Evolutionary conservation across 2,797 vertebrate species (phyloP), one percentile per base, ranked within the genome.

Genomic region (Champsocephalus gunnari): DNA sequence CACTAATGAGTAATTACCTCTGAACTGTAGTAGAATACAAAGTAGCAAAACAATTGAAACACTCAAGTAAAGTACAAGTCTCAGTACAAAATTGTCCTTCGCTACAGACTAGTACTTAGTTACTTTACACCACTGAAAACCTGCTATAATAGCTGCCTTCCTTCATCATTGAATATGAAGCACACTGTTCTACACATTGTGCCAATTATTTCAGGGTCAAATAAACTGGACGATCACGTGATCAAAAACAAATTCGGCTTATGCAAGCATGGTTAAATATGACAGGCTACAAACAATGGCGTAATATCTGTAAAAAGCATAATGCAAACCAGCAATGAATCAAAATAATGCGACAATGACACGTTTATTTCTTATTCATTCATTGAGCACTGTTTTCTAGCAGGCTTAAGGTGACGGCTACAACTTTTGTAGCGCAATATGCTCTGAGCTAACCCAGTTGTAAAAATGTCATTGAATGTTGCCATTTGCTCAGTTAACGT

Each of bases 401-500:
- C 10, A 11, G 1, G 9, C 17, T 62, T 51, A 16, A 47, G 1
- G 14, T 12, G 51, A 59, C 2, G 11, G 8, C n/a, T 12, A 1
- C 34, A 24, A 47, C 0, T 3, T 50, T 1, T 12, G 16, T 24
- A 13, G 32, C 16, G 24, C 17, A 32, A 1, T 16, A 3, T 13
- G 45, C 0, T 51, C 61, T 2, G 68, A 68, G 4, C 66, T 49
- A 14, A 12, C 9, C 11, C 41, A 51, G 24, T 76, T 28, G 53
- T 14, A 3, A 3, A 67, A 54, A 51, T 63, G 67, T 17, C 50
- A 63, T 8, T 9, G 56, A 8, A 34, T 19, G 44, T 72, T 50
- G 19, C 62, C 47, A 17, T 11, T 21, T 61, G 49, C 65, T 63
- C 28, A 54, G 74, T 45, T 79, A 71, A 79, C 65, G 49, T 54